A percentile compares a stretch with the other conserved stretches of the same genome.
Evolutionary conservation across 2,797 vertebrate genomes (phyloP).

Genomic region (Tapera naevia): DNA sequence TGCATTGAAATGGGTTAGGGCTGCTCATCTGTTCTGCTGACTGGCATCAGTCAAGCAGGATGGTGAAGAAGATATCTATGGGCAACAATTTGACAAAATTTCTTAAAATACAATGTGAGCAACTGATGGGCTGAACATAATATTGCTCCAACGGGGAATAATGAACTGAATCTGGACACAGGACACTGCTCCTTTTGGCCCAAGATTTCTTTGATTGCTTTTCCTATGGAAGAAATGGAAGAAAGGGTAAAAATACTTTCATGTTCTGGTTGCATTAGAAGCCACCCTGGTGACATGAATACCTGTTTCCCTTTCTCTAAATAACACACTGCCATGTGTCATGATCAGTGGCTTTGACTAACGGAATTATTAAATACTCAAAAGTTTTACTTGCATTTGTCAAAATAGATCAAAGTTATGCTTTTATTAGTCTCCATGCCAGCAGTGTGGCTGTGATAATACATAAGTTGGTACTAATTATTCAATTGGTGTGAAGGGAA

Average conservation of each 20-base stretch:
- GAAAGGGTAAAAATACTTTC: background rate
- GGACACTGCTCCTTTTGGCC: background rate
- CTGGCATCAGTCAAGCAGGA: background rate
- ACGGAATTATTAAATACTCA: constrained; percentile 58
- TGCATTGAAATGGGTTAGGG: background rate
- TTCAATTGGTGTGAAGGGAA: background rate
- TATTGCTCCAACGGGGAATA: background rate
- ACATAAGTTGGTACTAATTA: constrained; percentile 1
- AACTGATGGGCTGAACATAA: background rate
- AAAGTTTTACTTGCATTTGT: constrained; percentile 47
- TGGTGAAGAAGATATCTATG: background rate
- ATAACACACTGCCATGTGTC: background rate
- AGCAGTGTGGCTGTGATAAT: constrained; percentile 6
- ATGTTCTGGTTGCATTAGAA: background rate
- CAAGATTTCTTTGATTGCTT: background rate
- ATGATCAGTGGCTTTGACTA: constrained; percentile 40
- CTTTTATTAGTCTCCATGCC: constrained; percentile 46
- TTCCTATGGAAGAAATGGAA: background rate
- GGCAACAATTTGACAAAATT: background rate
- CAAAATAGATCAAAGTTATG: constrained; percentile 59
- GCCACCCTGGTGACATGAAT: background rate
- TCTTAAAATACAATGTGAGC: background rate
- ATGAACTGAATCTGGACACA: background rate
- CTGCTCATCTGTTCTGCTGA: background rate
- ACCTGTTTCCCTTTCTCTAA: constrained; percentile 44